Percentiles rank a stretch among this genome's conserved stretches.
Conservation (phyloP, 2,797 vertebrate species). For the Galagoides demidoff region DNA sequence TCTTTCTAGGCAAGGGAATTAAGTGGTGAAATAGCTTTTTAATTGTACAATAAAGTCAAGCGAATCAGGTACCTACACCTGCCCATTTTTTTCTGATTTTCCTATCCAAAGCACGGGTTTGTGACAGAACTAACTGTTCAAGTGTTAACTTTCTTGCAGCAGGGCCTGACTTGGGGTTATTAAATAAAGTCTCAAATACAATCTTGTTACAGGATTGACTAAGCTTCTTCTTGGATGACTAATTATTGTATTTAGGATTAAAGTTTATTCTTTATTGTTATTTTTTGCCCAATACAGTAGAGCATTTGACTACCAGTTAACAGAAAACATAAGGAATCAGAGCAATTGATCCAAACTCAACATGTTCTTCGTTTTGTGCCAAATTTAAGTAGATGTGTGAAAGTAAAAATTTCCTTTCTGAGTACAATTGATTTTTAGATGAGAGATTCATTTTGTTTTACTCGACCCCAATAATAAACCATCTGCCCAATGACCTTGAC, state of each 20-base stretch:
- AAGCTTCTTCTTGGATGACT: constrained; percentile 40
- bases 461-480: not conserved
- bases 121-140: not conserved
- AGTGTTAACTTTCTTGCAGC: not conserved
- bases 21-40: not conserved
- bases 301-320: constrained; percentile 69
- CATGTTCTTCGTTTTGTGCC: constrained; percentile 68
- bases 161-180: not conserved
- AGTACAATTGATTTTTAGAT: constrained; percentile 68
- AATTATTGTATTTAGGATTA: constrained; percentile 42
- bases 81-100: constrained; percentile 26
- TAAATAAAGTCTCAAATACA: not conserved
- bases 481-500: constrained; percentile 59
- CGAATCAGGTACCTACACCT: not conserved
- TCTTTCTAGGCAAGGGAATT: constrained; percentile 27
- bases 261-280: constrained; percentile 59
- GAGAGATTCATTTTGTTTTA: constrained; percentile 63
- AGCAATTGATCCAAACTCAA: constrained; percentile 71
- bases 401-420: constrained; percentile 54
- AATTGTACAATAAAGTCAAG: not conserved
- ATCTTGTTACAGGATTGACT: not conserved
- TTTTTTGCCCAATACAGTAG: constrained; percentile 68
- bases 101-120: not conserved
- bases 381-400: constrained; percentile 68
- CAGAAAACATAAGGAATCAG: constrained; percentile 73